Evolutionary conservation across 2,113 vertebrate genomes (phyloP), one percentile per base, ranked within the genome.

Genomic region (Clarias macrocephalus): DNA sequence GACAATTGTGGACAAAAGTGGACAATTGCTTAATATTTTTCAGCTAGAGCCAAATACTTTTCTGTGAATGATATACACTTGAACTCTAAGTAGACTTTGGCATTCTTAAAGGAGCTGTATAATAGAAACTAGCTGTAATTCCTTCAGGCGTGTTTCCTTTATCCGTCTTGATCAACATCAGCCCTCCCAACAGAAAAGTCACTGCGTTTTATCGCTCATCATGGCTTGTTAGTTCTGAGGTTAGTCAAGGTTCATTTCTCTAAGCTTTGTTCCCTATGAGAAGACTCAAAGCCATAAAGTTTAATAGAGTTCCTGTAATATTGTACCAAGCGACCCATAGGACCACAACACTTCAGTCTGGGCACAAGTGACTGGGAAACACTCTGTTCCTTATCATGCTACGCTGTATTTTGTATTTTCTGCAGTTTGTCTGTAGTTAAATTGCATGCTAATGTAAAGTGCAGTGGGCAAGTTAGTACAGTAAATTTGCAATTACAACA

Each of bases 271-370:
- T 91, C 86, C 80, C 80, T 33, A 37, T 80, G 56, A 79, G 83
- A 57, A 84, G 70, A 87, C 65, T 60, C 57, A 62, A 82, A 89
- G 86, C 85, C 83, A 89, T 90, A 90, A 80, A 91, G 82, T 90
- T 90, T 91, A 90, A 90, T 89, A 86, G 86, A 89, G 85, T 90
- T 89, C 87, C 57, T 85, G 73, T 85, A 89, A 88, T 88, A 86
- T 85, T 84, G 84, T 87, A 88, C 87, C 65, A 88, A 77, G 77
- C 63, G 82, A 89, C 75, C 86, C 70, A 87, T 73, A 70, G 66
- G 72, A 84, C 70, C 56, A 79, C 62, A 48, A 76, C 72, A n/a
- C 86, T 80, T 87, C 85, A 81, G 59, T 86, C 79, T 81, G 73
- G 63, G 73, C 80, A 87, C 28, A 42, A 59, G 54, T 18, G 48